A percentile compares a stretch with the other conserved stretches of the same genome.
Evolutionary conservation across 2,797 vertebrate species (phyloP).

Genomic region (Antrozous pallidus): DNA sequence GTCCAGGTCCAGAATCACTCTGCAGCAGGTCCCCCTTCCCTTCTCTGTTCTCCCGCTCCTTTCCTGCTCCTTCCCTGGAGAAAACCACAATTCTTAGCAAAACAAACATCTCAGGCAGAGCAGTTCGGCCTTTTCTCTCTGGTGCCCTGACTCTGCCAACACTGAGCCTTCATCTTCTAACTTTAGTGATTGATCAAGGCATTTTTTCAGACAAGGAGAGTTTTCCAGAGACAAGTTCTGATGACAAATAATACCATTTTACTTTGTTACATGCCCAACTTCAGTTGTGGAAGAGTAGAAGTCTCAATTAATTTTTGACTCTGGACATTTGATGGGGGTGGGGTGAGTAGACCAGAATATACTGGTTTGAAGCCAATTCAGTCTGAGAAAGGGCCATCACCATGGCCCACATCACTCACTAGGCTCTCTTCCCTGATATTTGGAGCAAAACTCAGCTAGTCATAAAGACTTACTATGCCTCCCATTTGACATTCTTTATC

Average conservation of each 20-base stretch:
- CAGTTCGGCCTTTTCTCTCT: not conserved
- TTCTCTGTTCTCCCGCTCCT: not conserved
- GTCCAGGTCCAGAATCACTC: not conserved
- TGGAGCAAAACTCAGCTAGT: not conserved
- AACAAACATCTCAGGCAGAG: not conserved
- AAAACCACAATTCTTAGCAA: not conserved
- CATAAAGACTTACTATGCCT: not conserved
- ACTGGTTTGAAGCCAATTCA: not conserved
- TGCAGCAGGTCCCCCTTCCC: not conserved
- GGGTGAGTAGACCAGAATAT: not conserved
- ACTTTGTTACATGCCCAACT: not conserved
- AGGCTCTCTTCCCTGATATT: not conserved
- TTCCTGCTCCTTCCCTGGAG: not conserved
- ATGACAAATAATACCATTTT: not conserved
- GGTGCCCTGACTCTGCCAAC: not conserved
- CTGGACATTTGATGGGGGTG: not conserved
- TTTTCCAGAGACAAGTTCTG: not conserved
- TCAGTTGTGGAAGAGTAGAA: not conserved
- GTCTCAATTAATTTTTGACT: not conserved
- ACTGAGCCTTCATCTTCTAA: not conserved
- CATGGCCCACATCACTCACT: not conserved
- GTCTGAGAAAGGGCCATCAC: not conserved
- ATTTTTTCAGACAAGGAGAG: not conserved
- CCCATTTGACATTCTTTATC: not conserved
- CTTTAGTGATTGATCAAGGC: not conserved